Evolutionary conservation across 2,888 invertebrate species (phyloP), one percentile per base, ranked within the genome.

Genomic region (Lycaena phlaeas): DNA sequence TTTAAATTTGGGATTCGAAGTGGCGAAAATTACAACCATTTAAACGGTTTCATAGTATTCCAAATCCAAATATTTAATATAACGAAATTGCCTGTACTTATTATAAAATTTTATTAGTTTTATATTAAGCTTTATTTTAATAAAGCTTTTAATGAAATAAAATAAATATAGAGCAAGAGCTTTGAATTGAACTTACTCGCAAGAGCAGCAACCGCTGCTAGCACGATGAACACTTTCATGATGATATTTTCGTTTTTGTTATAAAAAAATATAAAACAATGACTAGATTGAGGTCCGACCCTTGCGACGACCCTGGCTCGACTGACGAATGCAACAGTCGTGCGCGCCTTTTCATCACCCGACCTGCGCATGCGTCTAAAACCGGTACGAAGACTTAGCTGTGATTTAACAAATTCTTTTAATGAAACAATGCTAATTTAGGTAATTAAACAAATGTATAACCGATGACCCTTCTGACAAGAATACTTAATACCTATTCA

Each of bases 151-250:
- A n/a, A n/a, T n/a, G n/a, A n/a, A n/a, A n/a, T n/a, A n/a, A n/a
- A n/a, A n/a, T n/a, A n/a, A n/a, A n/a, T n/a, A n/a, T 28, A 30
- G 27, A 25, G 6, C 26, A 41, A 14, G 2, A 26, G n/a, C 14
- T 7, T 31, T 22, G 1, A 25, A 25, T 12, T n/a, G 28, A 59
- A 79, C 82, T 84, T 70, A 84, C 84, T 79, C 64, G 84, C 81
- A 57, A 84, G 53, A 51, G 82, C 79, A 56, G 77, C 62, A 56
- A 67, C 68, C 47, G 82, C 75, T 57, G 79, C 67, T 57, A 84
- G 58, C 47, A 78, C 77, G 68, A 84, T 73, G 75, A 82, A 79
- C 77, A 82, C 82, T 82, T 81, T 84, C 84, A 84, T 84, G 67
- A 52, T 78, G 79, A 71, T 63, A 64, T 73, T 75, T 72, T 56